phyloP scores from a whole-genome alignment of 2,888 invertebrate species.

The Tenthredo scrophulariae region DNA sequence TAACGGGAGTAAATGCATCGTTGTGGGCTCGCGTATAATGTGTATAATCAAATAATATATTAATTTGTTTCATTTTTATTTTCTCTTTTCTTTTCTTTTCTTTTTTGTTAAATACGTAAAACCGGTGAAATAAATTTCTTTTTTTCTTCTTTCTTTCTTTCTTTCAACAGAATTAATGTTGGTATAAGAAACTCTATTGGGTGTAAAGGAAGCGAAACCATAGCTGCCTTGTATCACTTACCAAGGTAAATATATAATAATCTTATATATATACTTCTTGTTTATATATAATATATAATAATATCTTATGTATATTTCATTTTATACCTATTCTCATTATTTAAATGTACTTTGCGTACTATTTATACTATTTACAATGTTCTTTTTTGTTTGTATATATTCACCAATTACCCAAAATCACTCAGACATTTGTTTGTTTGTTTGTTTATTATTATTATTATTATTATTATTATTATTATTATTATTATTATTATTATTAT shows the following conservation, averaged over 20 bases:
- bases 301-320: conserved; percentile 77
- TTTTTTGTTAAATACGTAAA: not conserved
- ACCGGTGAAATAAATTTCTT: not conserved
- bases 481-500: not conserved
- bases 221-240: conserved; percentile 75
- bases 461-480: not conserved
- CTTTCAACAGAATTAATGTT: conserved; percentile 51
- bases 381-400: conserved; percentile 55
- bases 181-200: conserved; percentile 30
- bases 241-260: conserved; percentile 71
- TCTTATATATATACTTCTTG: conserved; percentile 61
- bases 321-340: conserved; percentile 75
- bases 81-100: not conserved
- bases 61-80: not conserved
- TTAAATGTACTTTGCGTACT: conserved; percentile 70
- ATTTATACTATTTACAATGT: conserved; percentile 76
- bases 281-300: conserved; percentile 74
- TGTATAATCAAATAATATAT: not conserved
- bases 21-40: not conserved
- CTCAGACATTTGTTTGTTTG: conserved; percentile 1
- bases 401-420: conserved; percentile 31
- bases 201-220: conserved; percentile 64
- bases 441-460: conserved; percentile 6
- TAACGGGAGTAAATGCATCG: not conserved
- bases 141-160: not conserved